Evolutionary conservation across 2,797 vertebrate species (phyloP).

Genomic region (Tadarida brasiliensis): DNA sequence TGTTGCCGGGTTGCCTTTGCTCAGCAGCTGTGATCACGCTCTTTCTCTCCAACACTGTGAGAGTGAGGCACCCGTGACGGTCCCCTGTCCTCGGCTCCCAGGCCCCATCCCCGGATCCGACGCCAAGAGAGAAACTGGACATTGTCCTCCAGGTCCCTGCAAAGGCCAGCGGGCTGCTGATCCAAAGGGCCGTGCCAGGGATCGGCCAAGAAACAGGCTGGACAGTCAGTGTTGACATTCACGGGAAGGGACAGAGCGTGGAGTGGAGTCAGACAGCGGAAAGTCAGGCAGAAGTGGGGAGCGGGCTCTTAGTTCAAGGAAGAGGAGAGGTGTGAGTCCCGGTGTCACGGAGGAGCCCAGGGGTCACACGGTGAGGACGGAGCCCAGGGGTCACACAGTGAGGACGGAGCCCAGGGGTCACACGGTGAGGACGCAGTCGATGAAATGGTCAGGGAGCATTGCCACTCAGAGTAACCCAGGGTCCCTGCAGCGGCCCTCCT

Average conservation of each 20-base stretch:
- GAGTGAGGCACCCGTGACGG: too few species aligned
- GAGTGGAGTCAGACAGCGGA: neutral
- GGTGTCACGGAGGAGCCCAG: neutral
- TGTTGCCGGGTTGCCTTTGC: neutral
- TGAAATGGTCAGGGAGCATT: neutral
- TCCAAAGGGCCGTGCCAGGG: neutral
- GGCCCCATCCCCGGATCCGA: neutral
- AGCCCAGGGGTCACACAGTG: too few species aligned
- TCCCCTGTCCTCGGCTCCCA: neutral
- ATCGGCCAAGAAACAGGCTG: neutral
- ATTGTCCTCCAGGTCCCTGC: neutral
- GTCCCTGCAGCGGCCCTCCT: neutral
- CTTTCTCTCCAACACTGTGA: neutral
- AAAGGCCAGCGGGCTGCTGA: neutral
- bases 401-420: too few species aligned
- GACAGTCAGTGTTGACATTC: neutral
- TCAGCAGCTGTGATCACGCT: neutral
- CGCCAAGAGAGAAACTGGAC: neutral
- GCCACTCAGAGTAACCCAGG: neutral
- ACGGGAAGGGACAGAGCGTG: neutral
- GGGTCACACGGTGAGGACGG: neutral
- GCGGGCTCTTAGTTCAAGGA: neutral
- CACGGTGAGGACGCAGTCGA: too few species aligned
- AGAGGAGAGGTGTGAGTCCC: neutral
- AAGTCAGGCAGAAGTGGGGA: neutral